These are phyloP conservation scores for Pristionchus maxplancki DNA, from an alignment of 2,888 invertebrate genomes.

Conservation along the genomic window DNA sequence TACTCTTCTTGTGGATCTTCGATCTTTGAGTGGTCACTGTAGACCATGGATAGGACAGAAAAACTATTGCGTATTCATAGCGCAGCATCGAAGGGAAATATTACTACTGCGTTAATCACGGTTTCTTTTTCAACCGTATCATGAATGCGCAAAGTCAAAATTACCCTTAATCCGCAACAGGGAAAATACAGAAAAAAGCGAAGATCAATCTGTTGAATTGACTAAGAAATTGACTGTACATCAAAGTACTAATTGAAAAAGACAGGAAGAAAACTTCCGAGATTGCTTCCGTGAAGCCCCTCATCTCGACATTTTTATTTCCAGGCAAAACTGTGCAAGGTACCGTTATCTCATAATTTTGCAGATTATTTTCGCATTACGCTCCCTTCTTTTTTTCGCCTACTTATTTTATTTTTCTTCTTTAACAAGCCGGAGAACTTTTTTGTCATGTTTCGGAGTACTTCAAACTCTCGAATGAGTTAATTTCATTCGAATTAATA, in stretches of 20 bases:
- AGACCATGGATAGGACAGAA: constrained; percentile 13
- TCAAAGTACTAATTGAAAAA: background rate
- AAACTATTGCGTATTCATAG: background rate
- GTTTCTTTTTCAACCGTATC: no score
- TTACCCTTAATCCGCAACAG: background rate
- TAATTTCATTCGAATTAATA: no score
- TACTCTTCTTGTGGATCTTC: background rate
- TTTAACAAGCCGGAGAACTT: no score
- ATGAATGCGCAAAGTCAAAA: no score
- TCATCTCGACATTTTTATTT: background rate
- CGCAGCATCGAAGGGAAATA: background rate
- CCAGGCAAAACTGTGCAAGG: background rate
- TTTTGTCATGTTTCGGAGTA: no score
- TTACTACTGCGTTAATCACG: no score
- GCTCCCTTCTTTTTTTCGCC: no score
- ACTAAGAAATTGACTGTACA: background rate
- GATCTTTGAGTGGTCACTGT: background rate
- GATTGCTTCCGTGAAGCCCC: background rate
- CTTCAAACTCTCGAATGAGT: background rate
- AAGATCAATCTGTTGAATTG: background rate
- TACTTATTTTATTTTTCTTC: no score
- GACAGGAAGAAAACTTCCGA: background rate
- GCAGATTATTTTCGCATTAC: background rate
- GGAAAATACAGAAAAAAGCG: background rate
- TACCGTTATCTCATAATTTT: background rate